These are phyloP conservation scores for Eumeta japonica DNA, from an alignment of 1,140 invertebrate genomes.

Conservation along the genomic window DNA sequence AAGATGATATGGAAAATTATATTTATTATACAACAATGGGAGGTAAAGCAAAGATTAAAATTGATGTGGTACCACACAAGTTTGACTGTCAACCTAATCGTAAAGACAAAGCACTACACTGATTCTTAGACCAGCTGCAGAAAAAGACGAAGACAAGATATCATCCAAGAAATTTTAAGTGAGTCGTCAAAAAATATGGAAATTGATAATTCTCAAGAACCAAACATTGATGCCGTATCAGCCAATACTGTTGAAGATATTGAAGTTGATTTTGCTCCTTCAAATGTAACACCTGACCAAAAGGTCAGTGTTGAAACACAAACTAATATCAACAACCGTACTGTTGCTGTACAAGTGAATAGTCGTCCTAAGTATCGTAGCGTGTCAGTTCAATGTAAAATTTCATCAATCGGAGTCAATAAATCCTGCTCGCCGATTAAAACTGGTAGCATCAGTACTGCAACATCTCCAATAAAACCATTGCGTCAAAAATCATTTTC, in stretches of 20 bases:
- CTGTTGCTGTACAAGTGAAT: conserved; percentile 1
- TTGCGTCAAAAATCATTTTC: conserved; percentile 1
- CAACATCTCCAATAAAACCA: conserved; percentile 1
- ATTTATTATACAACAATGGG: conserved; percentile 1
- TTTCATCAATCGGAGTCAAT: not conserved
- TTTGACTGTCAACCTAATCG: conserved; percentile 1
- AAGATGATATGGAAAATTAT: conserved; percentile 1
- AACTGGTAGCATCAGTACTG: conserved; percentile 1
- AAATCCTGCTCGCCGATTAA: conserved; percentile 1
- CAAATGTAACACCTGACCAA: conserved; percentile 1
- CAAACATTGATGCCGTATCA: not conserved
- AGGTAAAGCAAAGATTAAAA: conserved; percentile 1
- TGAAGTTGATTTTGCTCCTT: conserved; percentile 1
- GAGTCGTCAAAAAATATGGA: not conserved
- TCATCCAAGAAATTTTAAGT: conserved; percentile 1
- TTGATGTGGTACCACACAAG: conserved; percentile 1
- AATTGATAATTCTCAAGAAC: conserved; percentile 1
- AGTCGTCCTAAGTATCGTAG: conserved; percentile 1
- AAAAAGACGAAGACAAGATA: not conserved
- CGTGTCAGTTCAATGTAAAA: not conserved
- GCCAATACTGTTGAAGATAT: conserved; percentile 1
- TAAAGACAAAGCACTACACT: not conserved
- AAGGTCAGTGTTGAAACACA: not conserved
- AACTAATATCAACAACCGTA: conserved; percentile 1
- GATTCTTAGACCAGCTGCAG: conserved; percentile 1